Base-by-base conservation (phyloP, 2,888 invertebrate genomes). In the Chironomus tentans region DNA sequence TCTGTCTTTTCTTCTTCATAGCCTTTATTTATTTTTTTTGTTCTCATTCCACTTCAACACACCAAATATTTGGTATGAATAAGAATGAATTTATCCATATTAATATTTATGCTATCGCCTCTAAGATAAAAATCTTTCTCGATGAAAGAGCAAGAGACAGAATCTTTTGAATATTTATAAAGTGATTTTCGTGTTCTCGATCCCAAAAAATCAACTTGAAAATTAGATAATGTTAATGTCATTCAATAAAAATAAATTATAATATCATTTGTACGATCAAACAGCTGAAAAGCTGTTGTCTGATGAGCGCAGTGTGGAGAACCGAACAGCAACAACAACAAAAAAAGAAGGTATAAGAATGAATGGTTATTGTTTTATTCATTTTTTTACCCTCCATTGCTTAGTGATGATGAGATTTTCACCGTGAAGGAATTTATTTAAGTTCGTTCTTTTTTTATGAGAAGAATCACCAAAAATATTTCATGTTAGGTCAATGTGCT, bases 221-320 rank as follows among this genome's bases (percentile, higher is more conserved):
- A 74, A 74, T 74, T 74, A 74, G 74, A 74, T 74, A 74, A 73
- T 68, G 38, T 74, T 74, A 68, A 68, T 48, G 72, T 62, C 61
- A 46, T 62, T 73, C 65, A 74, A 74, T 74, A 74, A 68, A 74
- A 68, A 74, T 68, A 74, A 74, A 74, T 74, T 74, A 68, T 65
- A 74, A 74, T 74, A 74, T 74, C 68, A 68, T 74, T 74, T 74
- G 74, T 74, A 48, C 48, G 68, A 74, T 74, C 72, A 73, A 71
- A 73, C 72, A 73, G 72, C 74, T 74, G 74, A 74, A 74, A n/a
- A 1, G 24, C 10, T 65, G 12, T 13, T 65, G 38, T 38, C 38
- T 38, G 38, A 2, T 38, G 38, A 38, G 10, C 38, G 38, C 38
- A 38, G 38, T 38, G 10, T 38, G 10, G 7, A 38, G 28, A 28